phyloP scores from a whole-genome alignment of 2,113 vertebrate genomes.

The Osmerus eperlanus region DNA sequence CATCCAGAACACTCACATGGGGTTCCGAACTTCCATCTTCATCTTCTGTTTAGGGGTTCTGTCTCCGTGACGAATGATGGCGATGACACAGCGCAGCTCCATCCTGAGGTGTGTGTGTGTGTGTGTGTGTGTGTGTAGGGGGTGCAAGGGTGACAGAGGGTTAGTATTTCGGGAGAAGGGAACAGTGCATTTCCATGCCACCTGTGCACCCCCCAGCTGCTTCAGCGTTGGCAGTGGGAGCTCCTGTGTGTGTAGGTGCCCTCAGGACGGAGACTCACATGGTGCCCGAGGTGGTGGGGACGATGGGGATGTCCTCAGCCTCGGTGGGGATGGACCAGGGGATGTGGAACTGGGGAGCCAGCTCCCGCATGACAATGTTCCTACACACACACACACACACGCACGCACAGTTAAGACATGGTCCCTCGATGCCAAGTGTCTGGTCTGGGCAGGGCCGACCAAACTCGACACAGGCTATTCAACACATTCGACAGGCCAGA shows the following conservation, averaged over 20 bases:
- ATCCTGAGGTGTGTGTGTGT: slow-evolving; percentile 76
- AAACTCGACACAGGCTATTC: neutral
- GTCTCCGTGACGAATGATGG: slow-evolving; percentile 94
- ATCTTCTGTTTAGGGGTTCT: slow-evolving; percentile 98
- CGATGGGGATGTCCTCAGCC: slow-evolving; percentile 97
- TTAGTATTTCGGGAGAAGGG: neutral
- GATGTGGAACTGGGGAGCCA: slow-evolving; percentile 97
- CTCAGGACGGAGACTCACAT: slow-evolving; percentile 79
- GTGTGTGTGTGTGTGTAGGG: neutral
- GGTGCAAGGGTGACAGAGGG: neutral
- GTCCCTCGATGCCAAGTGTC: neutral
- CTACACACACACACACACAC: slow-evolving; percentile 51
- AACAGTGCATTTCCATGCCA: too few relatives aligned
- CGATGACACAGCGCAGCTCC: slow-evolving; percentile 97
- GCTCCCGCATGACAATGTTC: slow-evolving; percentile 97
- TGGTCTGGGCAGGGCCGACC: neutral
- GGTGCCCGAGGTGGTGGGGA: slow-evolving; percentile 98
- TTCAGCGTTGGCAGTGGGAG: neutral
- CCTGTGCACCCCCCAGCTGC: neutral
- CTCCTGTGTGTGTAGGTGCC: neutral
- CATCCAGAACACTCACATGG: slow-evolving; percentile 72
- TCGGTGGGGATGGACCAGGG: slow-evolving; percentile 98
- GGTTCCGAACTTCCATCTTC: slow-evolving; percentile 98
- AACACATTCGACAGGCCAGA: neutral
- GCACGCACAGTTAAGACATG: neutral